phyloP scores from a whole-genome alignment of 2,113 vertebrate species.

The Arizona elegans region DNA sequence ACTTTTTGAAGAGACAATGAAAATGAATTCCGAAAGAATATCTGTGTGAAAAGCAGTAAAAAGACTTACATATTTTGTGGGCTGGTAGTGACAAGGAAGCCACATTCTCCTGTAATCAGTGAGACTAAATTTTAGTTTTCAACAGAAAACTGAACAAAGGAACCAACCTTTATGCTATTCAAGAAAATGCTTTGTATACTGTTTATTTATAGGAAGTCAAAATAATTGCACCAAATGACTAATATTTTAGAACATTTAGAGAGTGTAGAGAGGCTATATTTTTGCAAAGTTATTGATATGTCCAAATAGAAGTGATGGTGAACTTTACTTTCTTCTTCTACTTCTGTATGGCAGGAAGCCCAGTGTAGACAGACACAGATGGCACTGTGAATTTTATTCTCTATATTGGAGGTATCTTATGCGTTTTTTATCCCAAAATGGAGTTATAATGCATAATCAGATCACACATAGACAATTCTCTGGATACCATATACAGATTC shows the following conservation, averaged over 20 bases:
- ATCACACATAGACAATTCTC: background rate
- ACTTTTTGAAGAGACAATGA: background rate
- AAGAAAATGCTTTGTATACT: background rate
- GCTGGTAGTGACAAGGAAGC: background rate
- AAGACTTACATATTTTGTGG: background rate
- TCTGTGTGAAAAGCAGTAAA: background rate
- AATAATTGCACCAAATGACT: background rate
- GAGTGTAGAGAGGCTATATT: background rate
- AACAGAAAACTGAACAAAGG: background rate
- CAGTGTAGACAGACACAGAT: background rate
- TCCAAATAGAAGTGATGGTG: background rate
- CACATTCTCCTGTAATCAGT: background rate
- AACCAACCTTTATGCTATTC: background rate
- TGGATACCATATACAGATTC: background rate
- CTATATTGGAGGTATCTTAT: background rate
- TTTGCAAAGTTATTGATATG: background rate
- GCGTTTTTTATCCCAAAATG: background rate
- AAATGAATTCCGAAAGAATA: conserved; percentile 10
- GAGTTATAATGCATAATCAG: background rate
- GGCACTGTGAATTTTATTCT: background rate
- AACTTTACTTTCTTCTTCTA: background rate
- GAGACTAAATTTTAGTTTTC: conserved; percentile 1
- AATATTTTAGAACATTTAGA: background rate
- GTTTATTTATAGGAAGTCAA: background rate
- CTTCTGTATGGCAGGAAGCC: background rate